These are phyloP conservation scores for Bombus difficillimus DNA, from an alignment of 1,140 invertebrate genomes.

Conservation along the genomic window DNA sequence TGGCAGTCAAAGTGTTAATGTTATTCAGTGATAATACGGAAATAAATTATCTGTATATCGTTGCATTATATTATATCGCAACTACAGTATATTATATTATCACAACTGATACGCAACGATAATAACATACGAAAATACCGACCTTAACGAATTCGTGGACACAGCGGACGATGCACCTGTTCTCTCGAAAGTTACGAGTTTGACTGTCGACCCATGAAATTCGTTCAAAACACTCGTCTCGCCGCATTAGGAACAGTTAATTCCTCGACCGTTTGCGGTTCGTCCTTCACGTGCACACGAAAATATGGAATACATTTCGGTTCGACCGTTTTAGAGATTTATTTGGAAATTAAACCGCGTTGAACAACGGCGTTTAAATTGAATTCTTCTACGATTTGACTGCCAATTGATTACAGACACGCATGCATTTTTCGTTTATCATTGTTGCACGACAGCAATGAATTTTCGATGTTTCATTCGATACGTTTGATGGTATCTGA, in stretches of 20 bases:
- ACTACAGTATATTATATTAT: too few species aligned
- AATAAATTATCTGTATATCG: too few species aligned
- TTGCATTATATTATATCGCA: too few species aligned
- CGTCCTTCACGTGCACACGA: not conserved
- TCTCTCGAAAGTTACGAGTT: constrained; percentile 22
- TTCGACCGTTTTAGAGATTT: too few species aligned
- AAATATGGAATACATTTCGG: not conserved
- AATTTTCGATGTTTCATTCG: not conserved
- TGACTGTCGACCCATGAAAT: constrained; percentile 17
- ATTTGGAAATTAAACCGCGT: too few species aligned
- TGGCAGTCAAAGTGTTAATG: too few species aligned
- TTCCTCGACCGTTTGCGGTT: not conserved
- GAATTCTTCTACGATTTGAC: too few species aligned
- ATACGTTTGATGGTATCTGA: not conserved
- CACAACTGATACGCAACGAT: too few species aligned
- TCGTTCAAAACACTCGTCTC: constrained; percentile 12
- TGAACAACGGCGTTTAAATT: too few species aligned
- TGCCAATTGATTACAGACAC: too few species aligned
- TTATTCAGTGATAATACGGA: too few species aligned
- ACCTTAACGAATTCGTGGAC: constrained; percentile 1
- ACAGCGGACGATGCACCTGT: not conserved
- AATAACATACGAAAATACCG: too few species aligned
- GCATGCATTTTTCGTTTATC: not conserved
- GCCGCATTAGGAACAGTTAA: not conserved
- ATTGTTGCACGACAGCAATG: not conserved